phyloP scores from a whole-genome alignment of 2,888 invertebrate species.

The Leptopilina myrica region DNA sequence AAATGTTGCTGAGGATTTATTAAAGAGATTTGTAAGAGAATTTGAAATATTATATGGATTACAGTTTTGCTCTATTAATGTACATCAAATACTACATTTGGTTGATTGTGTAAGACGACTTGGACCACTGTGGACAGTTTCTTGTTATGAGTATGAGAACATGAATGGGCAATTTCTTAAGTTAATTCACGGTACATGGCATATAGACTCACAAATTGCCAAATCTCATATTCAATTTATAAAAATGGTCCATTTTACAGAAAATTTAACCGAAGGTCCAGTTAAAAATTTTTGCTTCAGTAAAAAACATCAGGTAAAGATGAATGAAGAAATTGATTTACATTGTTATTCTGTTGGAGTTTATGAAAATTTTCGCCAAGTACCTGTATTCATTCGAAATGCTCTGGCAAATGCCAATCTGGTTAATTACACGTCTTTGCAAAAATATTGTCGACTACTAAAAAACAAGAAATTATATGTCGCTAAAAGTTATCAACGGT shows the following conservation, averaged over 20 bases:
- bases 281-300: neutral
- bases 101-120: conserved; percentile 23
- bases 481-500: too few relatives aligned
- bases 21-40: conserved; percentile 45
- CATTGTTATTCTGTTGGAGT: neutral
- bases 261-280: neutral
- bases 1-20: neutral
- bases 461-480: too few relatives aligned
- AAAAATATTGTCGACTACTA: too few relatives aligned
- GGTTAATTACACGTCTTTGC: too few relatives aligned
- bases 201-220: conserved; percentile 22
- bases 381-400: neutral
- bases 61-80: conserved; percentile 47
- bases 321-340: neutral
- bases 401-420: neutral
- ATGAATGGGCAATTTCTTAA: conserved; percentile 25
- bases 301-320: neutral
- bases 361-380: neutral
- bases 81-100: conserved; percentile 50
- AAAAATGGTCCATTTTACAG: too few relatives aligned
- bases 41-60: conserved; percentile 49
- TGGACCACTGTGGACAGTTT: conserved; percentile 23
- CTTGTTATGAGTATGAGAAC: conserved; percentile 19
- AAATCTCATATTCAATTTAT: too few relatives aligned
- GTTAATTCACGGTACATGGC: conserved; percentile 17